Evolutionary conservation across 2,888 invertebrate genomes (phyloP), one percentile per base, ranked within the genome.

Genomic region (Anthrax anthrax): DNA sequence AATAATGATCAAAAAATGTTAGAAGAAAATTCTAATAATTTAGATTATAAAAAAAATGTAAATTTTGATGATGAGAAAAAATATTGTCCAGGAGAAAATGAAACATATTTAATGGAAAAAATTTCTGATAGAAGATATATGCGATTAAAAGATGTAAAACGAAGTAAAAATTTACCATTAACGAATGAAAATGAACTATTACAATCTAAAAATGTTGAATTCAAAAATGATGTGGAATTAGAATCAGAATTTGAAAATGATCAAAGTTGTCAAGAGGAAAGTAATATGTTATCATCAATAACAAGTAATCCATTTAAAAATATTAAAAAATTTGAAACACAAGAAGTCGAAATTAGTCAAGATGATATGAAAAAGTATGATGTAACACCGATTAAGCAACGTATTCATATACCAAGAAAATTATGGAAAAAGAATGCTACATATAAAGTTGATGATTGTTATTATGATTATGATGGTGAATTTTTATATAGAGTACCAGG

Each of bases 401-500:
- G 70, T 57, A 84, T 88, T 50, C 71, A 71, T 53, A 84, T 88
- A 51, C 85, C 87, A 4, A 75, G 73, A 55, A 73, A 77, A 44
- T 70, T 77, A 34, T 74, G 72, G 54, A 77, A 76, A 54, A 66
- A 63, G 57, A 81, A 79, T 23, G 77, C 73, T 39, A 79, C 80
- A 10, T 88, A 84, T 59, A 81, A 80, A 67, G 71, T 86, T 0
- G 76, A 81, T 52, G 84, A 88, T 65, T 81, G 82, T 56, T 89
- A 78, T 62, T 89, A 88, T 65, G 84, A 86, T 60, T 74, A 79
- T 61, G 81, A 86, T 70, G 88, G 88, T 0, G 73, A 71, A 60
- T 85, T 88, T 70, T 70, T 88, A 47, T 89, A 86, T 61, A 73
- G 84, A 58, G 81, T 86, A 40, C 78, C 84, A 52, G 84, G 84